phyloP scores from a whole-genome alignment of 2,113 vertebrate species.

The Ptilorrhoa leucosticta region DNA sequence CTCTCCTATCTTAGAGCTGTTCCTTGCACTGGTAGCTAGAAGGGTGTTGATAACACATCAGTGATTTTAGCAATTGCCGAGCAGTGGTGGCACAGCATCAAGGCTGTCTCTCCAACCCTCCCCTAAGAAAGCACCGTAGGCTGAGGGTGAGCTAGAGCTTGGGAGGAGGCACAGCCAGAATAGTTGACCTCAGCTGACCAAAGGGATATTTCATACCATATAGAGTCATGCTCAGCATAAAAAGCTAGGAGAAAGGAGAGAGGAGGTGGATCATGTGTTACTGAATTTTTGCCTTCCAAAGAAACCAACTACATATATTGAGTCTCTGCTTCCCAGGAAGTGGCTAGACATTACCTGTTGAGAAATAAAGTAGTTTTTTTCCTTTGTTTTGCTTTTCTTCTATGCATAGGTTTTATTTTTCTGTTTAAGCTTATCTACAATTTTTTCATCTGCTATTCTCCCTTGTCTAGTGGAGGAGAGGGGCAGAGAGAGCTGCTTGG shows the following conservation, averaged over 20 bases:
- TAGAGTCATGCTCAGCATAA: background rate
- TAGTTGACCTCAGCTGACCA: background rate
- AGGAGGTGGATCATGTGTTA: accelerated
- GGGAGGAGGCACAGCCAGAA: background rate
- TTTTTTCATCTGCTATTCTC: background rate
- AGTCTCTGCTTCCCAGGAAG: background rate
- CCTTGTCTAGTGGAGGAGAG: too few species aligned
- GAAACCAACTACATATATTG: accelerated
- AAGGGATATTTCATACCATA: background rate
- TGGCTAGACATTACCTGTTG: accelerated
- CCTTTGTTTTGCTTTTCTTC: background rate
- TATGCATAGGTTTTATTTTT: background rate
- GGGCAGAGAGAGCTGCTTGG: background rate
- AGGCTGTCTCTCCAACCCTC: background rate
- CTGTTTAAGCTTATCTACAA: background rate
- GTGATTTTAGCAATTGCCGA: background rate
- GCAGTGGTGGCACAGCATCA: background rate
- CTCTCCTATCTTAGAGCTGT: background rate
- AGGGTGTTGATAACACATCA: background rate
- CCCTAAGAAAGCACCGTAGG: accelerated
- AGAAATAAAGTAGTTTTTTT: background rate
- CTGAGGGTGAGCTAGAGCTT: background rate
- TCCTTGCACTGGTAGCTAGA: background rate
- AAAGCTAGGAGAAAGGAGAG: background rate
- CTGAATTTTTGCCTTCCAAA: background rate